Evolutionary conservation across 2,797 vertebrate species (phyloP).

Genomic region (Phrynocephalus forsythii): DNA sequence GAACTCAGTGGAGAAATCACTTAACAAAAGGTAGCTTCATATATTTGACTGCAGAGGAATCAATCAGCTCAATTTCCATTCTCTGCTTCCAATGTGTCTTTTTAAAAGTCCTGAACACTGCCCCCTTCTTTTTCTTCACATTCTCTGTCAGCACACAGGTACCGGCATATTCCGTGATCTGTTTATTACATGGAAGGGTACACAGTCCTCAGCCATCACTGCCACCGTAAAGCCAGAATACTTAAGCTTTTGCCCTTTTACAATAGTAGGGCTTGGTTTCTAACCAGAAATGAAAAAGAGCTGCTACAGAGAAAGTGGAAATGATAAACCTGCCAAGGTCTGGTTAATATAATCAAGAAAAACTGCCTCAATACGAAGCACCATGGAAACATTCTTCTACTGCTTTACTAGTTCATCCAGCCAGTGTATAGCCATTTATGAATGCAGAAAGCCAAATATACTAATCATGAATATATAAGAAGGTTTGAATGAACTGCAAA

Average conservation of each 20-base stretch:
- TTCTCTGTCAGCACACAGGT: neutral
- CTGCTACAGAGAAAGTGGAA: neutral
- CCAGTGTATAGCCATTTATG: neutral
- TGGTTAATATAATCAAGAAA: neutral
- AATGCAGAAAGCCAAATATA: neutral
- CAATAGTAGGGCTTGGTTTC: neutral
- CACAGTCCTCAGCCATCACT: neutral
- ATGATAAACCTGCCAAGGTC: neutral
- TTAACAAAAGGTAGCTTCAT: neutral
- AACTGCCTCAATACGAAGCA: neutral
- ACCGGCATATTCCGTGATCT: neutral
- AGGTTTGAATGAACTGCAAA: neutral
- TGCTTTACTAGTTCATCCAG: neutral
- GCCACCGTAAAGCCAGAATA: neutral
- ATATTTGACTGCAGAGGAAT: neutral
- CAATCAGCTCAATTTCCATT: neutral
- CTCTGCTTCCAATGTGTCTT: neutral
- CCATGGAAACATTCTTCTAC: neutral
- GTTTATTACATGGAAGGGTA: neutral
- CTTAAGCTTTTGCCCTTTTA: neutral
- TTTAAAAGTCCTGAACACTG: neutral
- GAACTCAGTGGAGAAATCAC: neutral
- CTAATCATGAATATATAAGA: neutral
- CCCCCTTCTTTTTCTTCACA: neutral
- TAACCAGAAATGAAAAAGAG: neutral